phyloP scores from a whole-genome alignment of 2,797 vertebrate species.

The Crocodylus rhombifer region DNA sequence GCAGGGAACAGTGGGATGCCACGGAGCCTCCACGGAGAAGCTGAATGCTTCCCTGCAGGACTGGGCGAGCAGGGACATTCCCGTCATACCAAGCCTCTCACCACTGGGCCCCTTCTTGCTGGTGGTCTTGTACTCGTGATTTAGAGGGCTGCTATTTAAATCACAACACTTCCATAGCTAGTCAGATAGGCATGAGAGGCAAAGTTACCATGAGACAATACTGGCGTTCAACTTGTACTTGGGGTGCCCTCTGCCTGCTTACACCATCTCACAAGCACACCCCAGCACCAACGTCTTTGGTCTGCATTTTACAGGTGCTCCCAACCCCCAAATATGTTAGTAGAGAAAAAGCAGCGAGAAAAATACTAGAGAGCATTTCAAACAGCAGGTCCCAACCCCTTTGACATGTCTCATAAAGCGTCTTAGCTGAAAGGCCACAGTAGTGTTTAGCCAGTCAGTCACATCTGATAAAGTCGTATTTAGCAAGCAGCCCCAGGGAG shows the following conservation, averaged over 20 bases:
- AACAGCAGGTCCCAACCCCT: background rate
- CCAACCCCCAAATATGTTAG: background rate
- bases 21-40: background rate
- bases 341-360: background rate
- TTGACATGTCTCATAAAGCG: background rate
- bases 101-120: background rate
- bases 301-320: background rate
- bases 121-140: background rate
- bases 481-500: background rate
- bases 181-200: background rate
- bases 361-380: background rate
- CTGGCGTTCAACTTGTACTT: background rate
- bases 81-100: background rate
- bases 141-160: background rate
- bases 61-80: rapidly evolving
- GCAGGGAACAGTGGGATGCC: background rate
- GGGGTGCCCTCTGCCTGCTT: background rate
- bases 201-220: background rate
- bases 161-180: background rate
- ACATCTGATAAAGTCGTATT: background rate
- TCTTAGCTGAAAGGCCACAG: background rate
- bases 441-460: background rate
- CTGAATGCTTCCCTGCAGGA: background rate
- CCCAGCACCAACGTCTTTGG: background rate
- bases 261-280: background rate